phyloP scores from a whole-genome alignment of 2,888 invertebrate genomes.

The Euspilapteryx auroguttella region DNA sequence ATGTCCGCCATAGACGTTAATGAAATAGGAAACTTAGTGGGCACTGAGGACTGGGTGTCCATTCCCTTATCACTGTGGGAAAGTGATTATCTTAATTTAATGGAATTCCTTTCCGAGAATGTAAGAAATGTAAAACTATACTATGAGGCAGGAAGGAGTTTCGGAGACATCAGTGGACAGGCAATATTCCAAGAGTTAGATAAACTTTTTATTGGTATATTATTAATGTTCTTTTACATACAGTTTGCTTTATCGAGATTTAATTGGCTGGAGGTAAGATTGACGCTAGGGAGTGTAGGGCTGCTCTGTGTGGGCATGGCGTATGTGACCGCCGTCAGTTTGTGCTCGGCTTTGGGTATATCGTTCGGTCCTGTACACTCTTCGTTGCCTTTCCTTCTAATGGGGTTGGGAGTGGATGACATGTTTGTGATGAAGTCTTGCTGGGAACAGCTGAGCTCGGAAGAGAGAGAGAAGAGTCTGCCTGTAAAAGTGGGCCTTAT shows the following conservation, averaged over 20 bases:
- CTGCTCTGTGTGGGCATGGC: conserved; percentile 74
- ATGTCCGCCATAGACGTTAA: conserved; percentile 67
- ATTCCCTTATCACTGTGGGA: conserved; percentile 65
- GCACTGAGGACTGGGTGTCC: conserved; percentile 76
- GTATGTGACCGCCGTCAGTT: conserved; percentile 69
- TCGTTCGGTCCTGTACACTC: conserved; percentile 82
- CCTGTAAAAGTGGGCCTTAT: conserved; percentile 69
- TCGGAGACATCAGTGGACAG: conserved; percentile 72
- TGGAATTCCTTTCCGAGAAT: conserved; percentile 28
- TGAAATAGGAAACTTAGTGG: conserved; percentile 70
- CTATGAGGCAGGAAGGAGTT: conserved; percentile 68
- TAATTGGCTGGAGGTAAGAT: conserved; percentile 73
- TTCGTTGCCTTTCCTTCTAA: conserved; percentile 77
- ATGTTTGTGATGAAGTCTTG: conserved; percentile 84
- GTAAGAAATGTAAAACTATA: conserved; percentile 38
- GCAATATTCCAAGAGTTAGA: conserved; percentile 74
- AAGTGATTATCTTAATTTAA: conserved; percentile 46
- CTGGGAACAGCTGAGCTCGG: conserved; percentile 66
- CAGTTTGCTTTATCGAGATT: conserved; percentile 71
- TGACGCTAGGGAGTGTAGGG: conserved; percentile 69
- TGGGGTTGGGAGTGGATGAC: conserved; percentile 83
- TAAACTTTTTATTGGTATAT: conserved; percentile 67
- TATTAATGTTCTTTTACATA: conserved; percentile 75
- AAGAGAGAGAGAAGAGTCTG: conserved; percentile 52
- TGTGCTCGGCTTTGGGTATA: conserved; percentile 71